These are phyloP conservation scores for Torymus tubicola DNA, from an alignment of 2,888 invertebrate species.

Conservation along the genomic window DNA sequence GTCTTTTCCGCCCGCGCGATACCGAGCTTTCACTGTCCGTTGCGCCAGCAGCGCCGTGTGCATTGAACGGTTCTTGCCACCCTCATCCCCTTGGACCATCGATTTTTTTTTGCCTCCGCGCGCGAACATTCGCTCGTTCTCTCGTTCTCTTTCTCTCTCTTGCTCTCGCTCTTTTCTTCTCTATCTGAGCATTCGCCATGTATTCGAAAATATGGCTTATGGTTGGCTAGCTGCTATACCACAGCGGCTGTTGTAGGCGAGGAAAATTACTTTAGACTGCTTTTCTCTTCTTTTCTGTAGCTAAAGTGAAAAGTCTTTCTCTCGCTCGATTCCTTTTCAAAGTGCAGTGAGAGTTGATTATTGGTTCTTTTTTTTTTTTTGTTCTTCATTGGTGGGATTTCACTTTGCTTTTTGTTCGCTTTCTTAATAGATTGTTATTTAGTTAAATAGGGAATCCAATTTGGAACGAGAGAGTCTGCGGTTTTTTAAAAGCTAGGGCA, in stretches of 20 bases:
- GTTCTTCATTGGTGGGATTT: background rate
- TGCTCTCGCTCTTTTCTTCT: no score
- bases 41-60: no score
- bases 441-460: slow-evolving; percentile 10
- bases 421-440: slow-evolving; percentile 14
- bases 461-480: background rate
- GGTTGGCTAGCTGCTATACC: background rate
- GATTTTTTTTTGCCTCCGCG: slow-evolving; percentile 28
- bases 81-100: slow-evolving; percentile 3
- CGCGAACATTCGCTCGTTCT: background rate
- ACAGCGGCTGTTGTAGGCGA: background rate
- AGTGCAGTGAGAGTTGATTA: background rate
- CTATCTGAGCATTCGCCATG: background rate
- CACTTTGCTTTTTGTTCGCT: no score
- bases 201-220: slow-evolving; percentile 30
- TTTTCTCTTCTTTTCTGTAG: background rate
- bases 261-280: slow-evolving; percentile 34
- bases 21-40: no score
- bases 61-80: slow-evolving; percentile 24
- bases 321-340: slow-evolving; percentile 15
- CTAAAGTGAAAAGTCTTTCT: slow-evolving; percentile 8
- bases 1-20: no score
- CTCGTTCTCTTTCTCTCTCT: no score
- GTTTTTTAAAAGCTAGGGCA: background rate
- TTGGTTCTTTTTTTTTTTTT: slow-evolving; percentile 8